phyloP scores from a whole-genome alignment of 2,888 invertebrate genomes.

The Chouioia cunea region DNA sequence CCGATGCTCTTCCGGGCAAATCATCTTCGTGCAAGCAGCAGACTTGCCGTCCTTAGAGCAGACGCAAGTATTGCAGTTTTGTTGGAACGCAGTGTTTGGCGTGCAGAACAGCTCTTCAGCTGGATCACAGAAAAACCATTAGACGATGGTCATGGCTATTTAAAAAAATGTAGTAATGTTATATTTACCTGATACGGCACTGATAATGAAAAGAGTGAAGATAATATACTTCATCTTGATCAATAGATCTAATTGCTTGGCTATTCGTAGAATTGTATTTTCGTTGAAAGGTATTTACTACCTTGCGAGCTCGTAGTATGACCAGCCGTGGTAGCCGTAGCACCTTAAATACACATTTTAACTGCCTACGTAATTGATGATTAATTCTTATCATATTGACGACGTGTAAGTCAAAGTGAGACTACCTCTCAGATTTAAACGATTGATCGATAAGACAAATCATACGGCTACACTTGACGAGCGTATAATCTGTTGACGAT shows the following conservation, averaged over 20 bases:
- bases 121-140: background rate
- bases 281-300: too few species aligned
- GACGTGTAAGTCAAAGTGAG: constrained; percentile 1
- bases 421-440: constrained; percentile 13
- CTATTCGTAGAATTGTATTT: background rate
- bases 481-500: too few species aligned
- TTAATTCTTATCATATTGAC: too few species aligned
- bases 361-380: too few species aligned
- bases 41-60: constrained; percentile 70
- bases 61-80: constrained; percentile 71
- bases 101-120: constrained; percentile 21
- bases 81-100: constrained; percentile 70
- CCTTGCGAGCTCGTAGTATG: background rate
- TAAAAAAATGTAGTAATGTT: background rate
- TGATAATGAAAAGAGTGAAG: constrained; percentile 1
- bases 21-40: constrained; percentile 69
- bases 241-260: background rate
- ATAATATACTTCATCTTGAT: constrained; percentile 19
- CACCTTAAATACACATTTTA: too few species aligned
- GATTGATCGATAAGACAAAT: background rate
- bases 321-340: too few species aligned
- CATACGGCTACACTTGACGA: background rate
- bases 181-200: constrained; percentile 23
- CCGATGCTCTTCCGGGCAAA: constrained; percentile 35
- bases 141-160: background rate